phyloP scores from a whole-genome alignment of 2,113 vertebrate species.

The Edolisoma coerulescens region DNA sequence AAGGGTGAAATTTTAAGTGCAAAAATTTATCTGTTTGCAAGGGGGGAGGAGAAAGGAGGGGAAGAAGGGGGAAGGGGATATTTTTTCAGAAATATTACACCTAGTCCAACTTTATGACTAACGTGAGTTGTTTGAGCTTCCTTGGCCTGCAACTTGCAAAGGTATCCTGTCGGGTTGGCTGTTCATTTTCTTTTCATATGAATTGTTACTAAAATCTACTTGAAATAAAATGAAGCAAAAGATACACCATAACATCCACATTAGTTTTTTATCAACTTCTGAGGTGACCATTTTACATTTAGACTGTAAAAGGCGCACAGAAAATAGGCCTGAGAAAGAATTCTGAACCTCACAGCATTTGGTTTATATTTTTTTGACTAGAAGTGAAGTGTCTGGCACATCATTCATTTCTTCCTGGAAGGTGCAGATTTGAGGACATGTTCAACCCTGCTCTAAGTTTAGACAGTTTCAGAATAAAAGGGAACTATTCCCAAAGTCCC shows the following conservation, averaged over 20 bases:
- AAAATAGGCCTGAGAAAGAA: neutral
- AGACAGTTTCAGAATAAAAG: conserved; percentile 28
- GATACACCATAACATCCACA: neutral
- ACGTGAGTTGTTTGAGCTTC: neutral
- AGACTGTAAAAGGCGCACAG: neutral
- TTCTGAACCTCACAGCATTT: neutral
- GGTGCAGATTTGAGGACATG: conserved; percentile 50
- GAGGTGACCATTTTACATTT: neutral
- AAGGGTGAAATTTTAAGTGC: neutral
- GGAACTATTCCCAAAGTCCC: neutral
- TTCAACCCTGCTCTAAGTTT: conserved; percentile 10
- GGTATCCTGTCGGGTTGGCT: neutral
- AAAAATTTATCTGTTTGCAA: neutral
- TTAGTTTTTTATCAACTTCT: neutral
- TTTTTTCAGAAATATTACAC: neutral
- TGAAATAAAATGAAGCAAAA: neutral
- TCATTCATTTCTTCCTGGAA: conserved; percentile 32
- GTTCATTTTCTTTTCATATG: neutral
- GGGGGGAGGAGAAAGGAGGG: neutral
- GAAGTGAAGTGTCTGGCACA: conserved; percentile 21
- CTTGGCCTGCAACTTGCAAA: neutral
- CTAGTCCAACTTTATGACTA: neutral
- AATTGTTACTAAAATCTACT: neutral
- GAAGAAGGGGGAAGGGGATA: too few species aligned
- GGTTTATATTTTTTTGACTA: conserved; percentile 21